Evolutionary conservation across 2,113 vertebrate genomes (phyloP), one percentile per base, ranked within the genome.

Genomic region (Neolamprologus ventralis): DNA sequence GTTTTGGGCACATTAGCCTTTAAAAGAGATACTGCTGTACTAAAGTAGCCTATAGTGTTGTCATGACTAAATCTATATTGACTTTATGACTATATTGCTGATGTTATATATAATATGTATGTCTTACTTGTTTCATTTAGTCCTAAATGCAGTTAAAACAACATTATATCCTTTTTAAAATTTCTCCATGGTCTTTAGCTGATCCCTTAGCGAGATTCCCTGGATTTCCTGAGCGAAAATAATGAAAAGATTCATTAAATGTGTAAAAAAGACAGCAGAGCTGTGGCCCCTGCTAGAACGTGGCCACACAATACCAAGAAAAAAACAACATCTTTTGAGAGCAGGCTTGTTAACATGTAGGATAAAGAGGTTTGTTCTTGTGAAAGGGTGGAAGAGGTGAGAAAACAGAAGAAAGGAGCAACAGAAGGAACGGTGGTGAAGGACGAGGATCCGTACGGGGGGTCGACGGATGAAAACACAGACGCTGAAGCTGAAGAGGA

Each of bases 401-500:
- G 90, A 87, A 86, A 80, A 19, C 89, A 92, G 88, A 96, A 95
- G 78, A 96, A 95, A 86, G 63, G 8, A 26, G 35, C 45, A 8
- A 60, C 2, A 51, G 35, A 31, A 65, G 14, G 21, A 31, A 17
- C 42, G 0, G 75, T 13, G 79, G 65, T 88, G 5, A 88, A 91
- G 12, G 95, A 95, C 0, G 96, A 96, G 3, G 97, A 98, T 90
- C 97, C 95, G 0, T 98, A 98, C 0, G 97, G 95, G 0, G 97
- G 97, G 4, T 98, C 98, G 3, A 98, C 98, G 0, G 98, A 98
- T 13, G 98, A 98, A 92, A 98, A 98, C 95, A 98, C 97, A 0
- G 98, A 98, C 4, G 93, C 93, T 0, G 98, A 98, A 91, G 96
- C 94, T 2, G 96, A 95, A 31, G 92, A 95, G 3, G 96, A 96